Conservation (phyloP, 2,888 invertebrate species). For the Ectobius pallidus region DNA sequence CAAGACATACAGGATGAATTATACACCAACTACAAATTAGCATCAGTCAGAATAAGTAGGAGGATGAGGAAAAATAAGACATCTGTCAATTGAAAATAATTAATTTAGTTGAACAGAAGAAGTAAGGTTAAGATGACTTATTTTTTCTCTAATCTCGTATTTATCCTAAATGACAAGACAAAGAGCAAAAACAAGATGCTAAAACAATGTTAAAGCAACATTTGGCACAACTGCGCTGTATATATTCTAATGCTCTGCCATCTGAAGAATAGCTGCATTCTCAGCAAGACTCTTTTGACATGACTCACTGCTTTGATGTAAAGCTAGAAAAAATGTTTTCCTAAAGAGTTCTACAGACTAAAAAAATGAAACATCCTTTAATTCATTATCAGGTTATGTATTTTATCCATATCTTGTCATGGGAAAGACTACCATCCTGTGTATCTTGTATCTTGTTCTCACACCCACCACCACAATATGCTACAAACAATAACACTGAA, state of each 20-base stretch:
- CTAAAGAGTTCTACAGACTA: not conserved
- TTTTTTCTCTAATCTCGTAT: not conserved
- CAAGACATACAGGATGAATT: constrained; percentile 19
- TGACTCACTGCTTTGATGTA: not conserved
- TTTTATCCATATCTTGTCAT: not conserved
- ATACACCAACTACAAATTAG: constrained; percentile 17
- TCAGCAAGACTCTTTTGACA: not conserved
- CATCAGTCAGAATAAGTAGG: constrained; percentile 5
- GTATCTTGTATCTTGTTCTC: constrained; percentile 20
- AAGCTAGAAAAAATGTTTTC: constrained; percentile 8
- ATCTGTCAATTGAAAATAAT: not conserved
- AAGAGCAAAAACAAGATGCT: constrained; percentile 24
- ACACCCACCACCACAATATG: constrained; percentile 24
- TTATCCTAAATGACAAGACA: constrained; percentile 13
- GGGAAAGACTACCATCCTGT: constrained; percentile 1
- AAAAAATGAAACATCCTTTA: too few relatives aligned
- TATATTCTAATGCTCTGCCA: constrained; percentile 8
- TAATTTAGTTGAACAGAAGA: not conserved
- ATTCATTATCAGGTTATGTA: not conserved
- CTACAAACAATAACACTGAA: constrained; percentile 21
- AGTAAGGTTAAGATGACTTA: not conserved
- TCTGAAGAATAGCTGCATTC: constrained; percentile 14
- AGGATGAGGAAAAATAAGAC: constrained; percentile 1
- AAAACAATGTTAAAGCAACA: constrained; percentile 15
- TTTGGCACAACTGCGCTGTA: constrained; percentile 17